Evolutionary conservation across 2,113 vertebrate species (phyloP).

Genomic region (Sinosuthora webbiana): DNA sequence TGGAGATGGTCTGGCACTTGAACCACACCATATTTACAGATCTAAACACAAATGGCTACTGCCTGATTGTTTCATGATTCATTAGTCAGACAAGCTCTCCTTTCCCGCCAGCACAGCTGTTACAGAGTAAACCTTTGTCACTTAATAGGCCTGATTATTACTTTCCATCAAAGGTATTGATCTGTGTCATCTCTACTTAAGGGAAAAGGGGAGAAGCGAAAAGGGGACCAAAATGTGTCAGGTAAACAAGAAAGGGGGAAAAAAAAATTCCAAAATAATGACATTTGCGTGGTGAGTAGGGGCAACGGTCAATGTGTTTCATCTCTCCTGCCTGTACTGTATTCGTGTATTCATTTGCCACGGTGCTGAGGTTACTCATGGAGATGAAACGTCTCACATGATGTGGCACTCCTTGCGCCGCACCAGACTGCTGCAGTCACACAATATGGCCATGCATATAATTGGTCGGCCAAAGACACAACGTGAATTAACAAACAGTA

Average conservation of each 20-base stretch:
- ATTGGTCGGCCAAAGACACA: constrained; percentile 9
- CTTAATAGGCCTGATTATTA: constrained; percentile 99
- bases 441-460: constrained; percentile 56
- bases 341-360: not conserved
- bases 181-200: constrained; percentile 92
- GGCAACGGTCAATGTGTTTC: not conserved
- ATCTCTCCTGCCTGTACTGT: constrained; percentile 26
- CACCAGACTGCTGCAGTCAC: constrained; percentile 43
- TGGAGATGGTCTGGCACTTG: constrained; percentile 99
- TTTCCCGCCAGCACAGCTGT: constrained; percentile 99
- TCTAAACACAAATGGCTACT: constrained; percentile 99
- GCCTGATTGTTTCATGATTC: constrained; percentile 99
- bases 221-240: constrained; percentile 49
- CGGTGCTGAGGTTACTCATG: not conserved
- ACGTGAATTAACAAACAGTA: constrained; percentile 55
- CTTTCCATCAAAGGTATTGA: constrained; percentile 99
- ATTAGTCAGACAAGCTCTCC: constrained; percentile 99
- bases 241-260: constrained; percentile 32
- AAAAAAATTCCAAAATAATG: not conserved
- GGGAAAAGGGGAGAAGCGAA: constrained; percentile 74
- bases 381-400: constrained; percentile 32
- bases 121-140: constrained; percentile 99
- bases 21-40: constrained; percentile 99
- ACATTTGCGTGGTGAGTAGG: not conserved
- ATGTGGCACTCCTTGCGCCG: not conserved